Percentiles rank a stretch among this genome's conserved stretches.
phyloP scores from a whole-genome alignment of 2,797 vertebrate species.

The Rhinatrema bivittatum region DNA sequence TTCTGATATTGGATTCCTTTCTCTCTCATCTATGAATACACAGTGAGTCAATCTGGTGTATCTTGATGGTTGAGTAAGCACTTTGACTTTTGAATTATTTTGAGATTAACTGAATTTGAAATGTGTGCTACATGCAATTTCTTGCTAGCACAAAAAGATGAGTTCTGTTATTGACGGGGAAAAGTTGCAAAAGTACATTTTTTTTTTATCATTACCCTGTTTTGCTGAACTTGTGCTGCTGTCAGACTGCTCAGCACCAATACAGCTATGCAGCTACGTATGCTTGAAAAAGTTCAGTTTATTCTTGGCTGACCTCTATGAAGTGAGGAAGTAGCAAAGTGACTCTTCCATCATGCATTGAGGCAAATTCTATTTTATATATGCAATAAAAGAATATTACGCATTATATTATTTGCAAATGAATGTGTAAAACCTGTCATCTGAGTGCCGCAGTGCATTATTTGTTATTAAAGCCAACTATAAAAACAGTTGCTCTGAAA shows the following conservation, averaged over 20 bases:
- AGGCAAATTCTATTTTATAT: conserved; percentile 9
- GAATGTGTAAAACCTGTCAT: conserved; percentile 6
- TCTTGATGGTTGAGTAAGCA: conserved; percentile 62
- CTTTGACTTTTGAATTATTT: conserved; percentile 69
- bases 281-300: conserved; percentile 46
- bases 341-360: conserved; percentile 7
- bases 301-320: conserved; percentile 30
- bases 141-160: conserved; percentile 53
- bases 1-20: conserved; percentile 46
- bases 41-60: conserved; percentile 49
- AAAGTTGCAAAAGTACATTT: conserved; percentile 47
- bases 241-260: conserved; percentile 18
- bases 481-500: not conserved
- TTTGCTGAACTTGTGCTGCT: conserved; percentile 24
- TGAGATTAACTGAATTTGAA: conserved; percentile 67
- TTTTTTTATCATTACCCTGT: conserved; percentile 33
- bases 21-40: conserved; percentile 42
- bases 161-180: conserved; percentile 53
- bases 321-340: conserved; percentile 12
- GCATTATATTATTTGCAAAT: conserved; percentile 7
- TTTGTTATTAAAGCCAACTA: not conserved
- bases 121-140: conserved; percentile 48
- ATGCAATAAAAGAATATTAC: conserved; percentile 13
- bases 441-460: conserved; percentile 5
- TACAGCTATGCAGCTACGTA: conserved; percentile 12